Evolutionary conservation across 2,797 vertebrate species (phyloP).

Genomic region (Hafferia zeledoni): DNA sequence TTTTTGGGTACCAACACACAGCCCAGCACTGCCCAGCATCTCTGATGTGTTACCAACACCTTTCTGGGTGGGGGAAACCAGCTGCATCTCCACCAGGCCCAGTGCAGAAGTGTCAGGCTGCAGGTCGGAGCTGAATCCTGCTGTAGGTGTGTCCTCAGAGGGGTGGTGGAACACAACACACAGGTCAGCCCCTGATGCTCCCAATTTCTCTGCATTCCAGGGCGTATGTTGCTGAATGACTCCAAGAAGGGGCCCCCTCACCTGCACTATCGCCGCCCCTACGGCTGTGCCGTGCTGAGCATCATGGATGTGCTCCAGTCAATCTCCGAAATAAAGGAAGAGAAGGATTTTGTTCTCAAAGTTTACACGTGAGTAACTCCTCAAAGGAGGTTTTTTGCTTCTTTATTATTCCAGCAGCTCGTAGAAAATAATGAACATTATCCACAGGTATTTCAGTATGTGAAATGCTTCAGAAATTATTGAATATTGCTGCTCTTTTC

Average conservation of each 20-base stretch:
- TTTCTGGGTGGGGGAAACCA: not conserved
- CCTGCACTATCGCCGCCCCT: constrained; percentile 92
- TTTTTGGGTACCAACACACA: not conserved
- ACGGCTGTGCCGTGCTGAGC: constrained; percentile 95
- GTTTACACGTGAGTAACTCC: constrained; percentile 94
- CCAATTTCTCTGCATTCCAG: constrained; percentile 65
- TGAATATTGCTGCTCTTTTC: not conserved
- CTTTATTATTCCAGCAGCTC: not conserved
- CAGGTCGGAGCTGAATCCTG: not conserved
- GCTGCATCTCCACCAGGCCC: not conserved
- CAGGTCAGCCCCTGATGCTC: not conserved
- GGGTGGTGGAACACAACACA: not conserved
- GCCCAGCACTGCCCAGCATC: too few species aligned
- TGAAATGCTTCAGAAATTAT: not conserved
- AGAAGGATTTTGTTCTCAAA: constrained; percentile 99
- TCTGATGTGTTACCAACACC: not conserved
- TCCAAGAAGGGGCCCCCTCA: constrained; percentile 96
- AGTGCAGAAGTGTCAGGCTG: not conserved
- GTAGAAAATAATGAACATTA: not conserved
- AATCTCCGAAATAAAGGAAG: constrained; percentile 94
- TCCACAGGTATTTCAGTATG: not conserved
- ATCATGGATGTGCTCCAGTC: constrained; percentile 95
- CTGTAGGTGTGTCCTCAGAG: not conserved
- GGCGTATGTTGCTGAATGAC: constrained; percentile 96
- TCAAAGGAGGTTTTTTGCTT: not conserved